Base-by-base conservation (phyloP, 1,140 invertebrate genomes). In the Cotesia glomerata region DNA sequence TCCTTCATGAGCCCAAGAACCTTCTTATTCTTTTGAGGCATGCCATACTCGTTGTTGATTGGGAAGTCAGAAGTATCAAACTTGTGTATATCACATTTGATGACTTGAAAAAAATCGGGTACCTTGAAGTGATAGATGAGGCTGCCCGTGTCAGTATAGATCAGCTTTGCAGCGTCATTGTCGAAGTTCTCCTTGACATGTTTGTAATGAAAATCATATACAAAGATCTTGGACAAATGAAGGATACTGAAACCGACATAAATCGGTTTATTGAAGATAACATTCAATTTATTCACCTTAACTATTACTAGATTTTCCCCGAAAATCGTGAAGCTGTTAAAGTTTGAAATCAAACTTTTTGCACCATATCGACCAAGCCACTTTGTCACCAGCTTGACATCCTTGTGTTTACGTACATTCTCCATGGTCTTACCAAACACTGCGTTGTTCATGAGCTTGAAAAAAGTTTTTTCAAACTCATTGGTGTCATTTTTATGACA, bases 401-500 rank as follows among this genome's bases (percentile, higher is more conserved):
- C 52, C 16, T 5, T 54, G n/a, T 14, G 16, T 2, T 54, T 54
- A 5, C 16, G 13, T 5, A 54, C 16, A 54, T 54, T 54, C 16
- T 54, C 52, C 52, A 14, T 54, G 52, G 52, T 54, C 52, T 54
- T 54, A 13, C 68, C 56, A 32, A 61, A 64, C 11, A 64, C 62
- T 4, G 34, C 3, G 3, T 64, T 64, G 5, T 64, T 14, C 58
- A 61, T 61, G 4, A 61, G 18, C 8, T 89, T 89, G 73, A 77
- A 89, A 75, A 89, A 88, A 5, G 5, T 54, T 14, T 54, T 54
- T 13, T 54, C 52, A 54, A 54, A 14, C n/a, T 54, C 52, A 54
- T 54, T 54, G 9, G 13, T 13, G n/a, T 4, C 8, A 11, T 54
- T 54, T 14, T 54, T 0, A 14, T n/a, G 16, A 7, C 52, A 59